Evolutionary conservation across 2,797 vertebrate genomes (phyloP).

Genomic region (Graptemys geographica): DNA sequence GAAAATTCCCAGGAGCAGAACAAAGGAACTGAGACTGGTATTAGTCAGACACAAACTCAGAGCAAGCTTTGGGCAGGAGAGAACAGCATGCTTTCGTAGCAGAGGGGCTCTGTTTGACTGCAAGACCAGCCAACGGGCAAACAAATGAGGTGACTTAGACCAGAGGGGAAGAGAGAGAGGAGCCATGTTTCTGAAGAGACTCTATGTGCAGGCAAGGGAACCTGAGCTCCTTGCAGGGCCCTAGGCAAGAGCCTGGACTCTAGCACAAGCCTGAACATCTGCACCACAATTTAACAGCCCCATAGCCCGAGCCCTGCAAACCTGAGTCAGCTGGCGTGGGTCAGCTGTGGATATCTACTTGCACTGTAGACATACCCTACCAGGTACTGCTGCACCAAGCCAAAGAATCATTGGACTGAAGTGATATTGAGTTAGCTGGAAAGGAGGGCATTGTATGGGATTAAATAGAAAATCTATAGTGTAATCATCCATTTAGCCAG

Average conservation of each 20-base stretch:
- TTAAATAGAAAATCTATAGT: constrained; percentile 65
- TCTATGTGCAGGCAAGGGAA: no score
- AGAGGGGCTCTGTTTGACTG: no score
- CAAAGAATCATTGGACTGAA: constrained; percentile 14
- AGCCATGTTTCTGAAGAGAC: no score
- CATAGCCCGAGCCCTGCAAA: neutral
- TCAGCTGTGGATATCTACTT: neutral
- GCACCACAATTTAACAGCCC: neutral
- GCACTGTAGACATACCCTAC: neutral
- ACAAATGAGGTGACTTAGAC: no score
- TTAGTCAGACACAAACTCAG: no score
- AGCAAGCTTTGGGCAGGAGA: no score
- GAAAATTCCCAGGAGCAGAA: no score
- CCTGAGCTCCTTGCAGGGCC: no score
- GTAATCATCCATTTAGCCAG: constrained; percentile 46
- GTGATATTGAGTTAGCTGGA: neutral
- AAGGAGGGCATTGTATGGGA: constrained; percentile 42
- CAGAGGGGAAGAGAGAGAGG: no score
- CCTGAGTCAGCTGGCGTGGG: neutral
- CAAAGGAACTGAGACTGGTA: no score
- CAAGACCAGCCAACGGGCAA: no score
- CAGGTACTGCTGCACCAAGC: neutral
- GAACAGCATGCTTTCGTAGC: no score
- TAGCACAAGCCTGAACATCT: neutral
- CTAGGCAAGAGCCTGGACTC: neutral